Conservation (phyloP, 2,797 vertebrate genomes). For the Sebastes reedi region DNA sequence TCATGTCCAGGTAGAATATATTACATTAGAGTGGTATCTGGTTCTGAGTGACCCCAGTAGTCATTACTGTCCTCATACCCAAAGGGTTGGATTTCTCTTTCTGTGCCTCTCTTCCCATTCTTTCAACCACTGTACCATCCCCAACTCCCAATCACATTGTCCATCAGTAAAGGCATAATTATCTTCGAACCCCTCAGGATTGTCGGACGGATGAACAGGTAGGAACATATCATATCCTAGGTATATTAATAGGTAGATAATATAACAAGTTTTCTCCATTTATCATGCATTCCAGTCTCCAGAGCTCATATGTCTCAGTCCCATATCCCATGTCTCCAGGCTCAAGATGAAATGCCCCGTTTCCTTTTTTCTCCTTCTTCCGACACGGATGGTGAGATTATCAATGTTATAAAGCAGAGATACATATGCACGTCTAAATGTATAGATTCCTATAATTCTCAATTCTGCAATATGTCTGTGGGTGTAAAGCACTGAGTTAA, state of each 20-base stretch:
- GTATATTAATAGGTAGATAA: conserved; percentile 68
- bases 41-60: conserved; percentile 61
- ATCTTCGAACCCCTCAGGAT: conserved; percentile 73
- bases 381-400: neutral
- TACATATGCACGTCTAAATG: neutral
- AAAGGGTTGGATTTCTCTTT: conserved; percentile 63
- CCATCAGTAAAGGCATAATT: conserved; percentile 72
- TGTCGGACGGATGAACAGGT: conserved; percentile 55
- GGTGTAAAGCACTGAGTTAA: conserved; percentile 1
- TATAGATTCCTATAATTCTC: neutral
- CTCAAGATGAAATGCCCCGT: conserved; percentile 43
- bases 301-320: conserved; percentile 54
- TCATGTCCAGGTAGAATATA: conserved; percentile 63
- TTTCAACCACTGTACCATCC: conserved; percentile 15
- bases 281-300: conserved; percentile 52
- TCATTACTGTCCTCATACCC: conserved; percentile 71
- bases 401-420: neutral
- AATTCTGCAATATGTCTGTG: neutral
- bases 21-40: conserved; percentile 51
- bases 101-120: conserved; percentile 14
- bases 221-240: conserved; percentile 44
- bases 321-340: conserved; percentile 56
- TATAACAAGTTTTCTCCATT: conserved; percentile 55
- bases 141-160: conserved; percentile 53
- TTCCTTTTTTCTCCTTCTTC: conserved; percentile 18